Evolutionary conservation across 1,140 invertebrate species (phyloP).

Genomic region (Penaeus indicus): DNA sequence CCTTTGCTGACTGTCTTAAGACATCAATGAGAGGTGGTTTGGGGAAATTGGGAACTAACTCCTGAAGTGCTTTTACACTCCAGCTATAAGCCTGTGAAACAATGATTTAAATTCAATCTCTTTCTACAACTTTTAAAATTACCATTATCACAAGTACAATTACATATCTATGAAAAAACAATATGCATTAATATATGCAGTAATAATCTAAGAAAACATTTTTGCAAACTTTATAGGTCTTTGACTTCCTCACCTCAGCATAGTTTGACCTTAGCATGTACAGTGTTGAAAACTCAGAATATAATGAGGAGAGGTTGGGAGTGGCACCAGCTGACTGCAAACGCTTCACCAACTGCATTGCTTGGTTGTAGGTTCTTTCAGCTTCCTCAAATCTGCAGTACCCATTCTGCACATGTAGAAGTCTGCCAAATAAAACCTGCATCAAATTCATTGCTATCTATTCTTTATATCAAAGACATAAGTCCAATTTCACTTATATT

Average conservation of each 20-base stretch:
- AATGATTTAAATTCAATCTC: neutral
- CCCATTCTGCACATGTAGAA: constrained; percentile 56
- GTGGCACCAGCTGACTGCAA: constrained; percentile 43
- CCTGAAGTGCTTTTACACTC: constrained; percentile 53
- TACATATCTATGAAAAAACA: too few relatives aligned
- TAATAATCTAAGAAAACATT: too few relatives aligned
- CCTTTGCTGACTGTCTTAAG: constrained; percentile 57
- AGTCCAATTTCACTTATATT: too few relatives aligned
- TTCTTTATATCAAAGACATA: too few relatives aligned
- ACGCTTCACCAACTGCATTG: constrained; percentile 47
- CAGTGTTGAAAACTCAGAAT: constrained; percentile 54
- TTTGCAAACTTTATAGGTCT: neutral
- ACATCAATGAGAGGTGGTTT: constrained; percentile 58
- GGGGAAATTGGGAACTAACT: constrained; percentile 45
- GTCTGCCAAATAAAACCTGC: neutral
- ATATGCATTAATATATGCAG: too few relatives aligned
- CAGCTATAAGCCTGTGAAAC: constrained; percentile 53
- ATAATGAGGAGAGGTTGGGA: constrained; percentile 48
- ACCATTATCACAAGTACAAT: too few relatives aligned
- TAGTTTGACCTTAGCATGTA: constrained; percentile 59
- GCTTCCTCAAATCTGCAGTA: constrained; percentile 61
- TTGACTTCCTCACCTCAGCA: constrained; percentile 44
- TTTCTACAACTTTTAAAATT: too few relatives aligned
- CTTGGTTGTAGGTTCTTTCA: constrained; percentile 55
- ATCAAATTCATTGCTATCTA: too few relatives aligned